Evolutionary conservation across 1,140 invertebrate genomes (phyloP), one percentile per base, ranked within the genome.

Genomic region (Hesperophylax magnus): DNA sequence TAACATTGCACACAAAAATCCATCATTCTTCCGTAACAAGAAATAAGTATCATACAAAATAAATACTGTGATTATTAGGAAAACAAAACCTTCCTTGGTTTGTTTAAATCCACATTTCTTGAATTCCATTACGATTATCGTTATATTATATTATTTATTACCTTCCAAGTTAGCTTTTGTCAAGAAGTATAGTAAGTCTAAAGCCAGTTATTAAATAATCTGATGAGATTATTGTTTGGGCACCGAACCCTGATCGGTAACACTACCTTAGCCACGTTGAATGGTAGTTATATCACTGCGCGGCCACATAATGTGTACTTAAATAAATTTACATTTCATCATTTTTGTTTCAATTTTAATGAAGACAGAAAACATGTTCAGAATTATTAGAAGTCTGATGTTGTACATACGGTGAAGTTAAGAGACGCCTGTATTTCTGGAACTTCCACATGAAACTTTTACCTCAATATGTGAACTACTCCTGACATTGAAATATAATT

Each of bases 401-500:
- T 58, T 78, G 58, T 78, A 63, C 20, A 78, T 56, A 78, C 18
- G 34, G 7, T 47, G 22, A 52, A 61, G 24, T 9, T 61, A 61
- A 61, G 60, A 24, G 24, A 69, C 31, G 24, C 24, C 18, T 69
- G 24, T 52, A 27, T 9, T 69, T 20, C 65, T 39, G 15, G 24
- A 69, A 34, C n/a, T 69, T n/a, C 60, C 60, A 69, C 31, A 17
- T 67, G 31, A 69, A 47, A 69, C 15, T 69, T 20, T 78, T 78
- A 78, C 77, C 77, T 78, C 34, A 78, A 53, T 69, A 56, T 78
- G 77, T 78, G 52, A 69, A 78, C 69, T 78, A 47, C 22, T 54
- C 63, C 63, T 20, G 63, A 63, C 63, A 78, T 78, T 31, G 39
- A 69, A 78, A 69, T 78, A 78, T 69, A 78, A 67, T 69, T 61